Conservation (phyloP, 2,797 vertebrate species). For the Crax fasciolata region DNA sequence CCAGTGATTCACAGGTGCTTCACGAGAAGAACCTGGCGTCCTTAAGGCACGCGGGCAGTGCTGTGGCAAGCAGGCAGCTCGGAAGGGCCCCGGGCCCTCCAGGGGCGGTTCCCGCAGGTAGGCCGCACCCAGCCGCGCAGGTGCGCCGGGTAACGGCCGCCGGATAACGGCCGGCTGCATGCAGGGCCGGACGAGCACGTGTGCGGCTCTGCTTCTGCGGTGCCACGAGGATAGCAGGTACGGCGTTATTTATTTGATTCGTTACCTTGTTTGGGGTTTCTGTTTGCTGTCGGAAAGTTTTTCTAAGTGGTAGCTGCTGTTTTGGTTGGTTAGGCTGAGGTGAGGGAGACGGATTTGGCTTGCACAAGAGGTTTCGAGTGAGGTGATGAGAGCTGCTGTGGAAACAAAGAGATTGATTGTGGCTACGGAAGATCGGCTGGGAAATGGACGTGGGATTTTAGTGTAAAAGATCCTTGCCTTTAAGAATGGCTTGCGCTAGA, state of each 20-base stretch:
- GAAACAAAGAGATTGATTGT: neutral
- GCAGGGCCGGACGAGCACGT: fast-evolving
- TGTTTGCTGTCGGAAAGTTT: neutral
- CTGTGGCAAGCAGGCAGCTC: neutral
- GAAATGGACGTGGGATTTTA: neutral
- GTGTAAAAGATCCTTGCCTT: neutral
- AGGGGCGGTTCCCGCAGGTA: too few relatives aligned
- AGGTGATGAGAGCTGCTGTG: neutral
- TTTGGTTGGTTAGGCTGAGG: fast-evolving
- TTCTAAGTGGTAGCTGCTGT: fast-evolving
- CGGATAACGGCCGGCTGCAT: too few relatives aligned
- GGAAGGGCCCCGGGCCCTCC: neutral
- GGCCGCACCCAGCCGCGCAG: neutral
- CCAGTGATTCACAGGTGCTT: neutral
- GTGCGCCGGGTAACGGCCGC: neutral
- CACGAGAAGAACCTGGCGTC: neutral
- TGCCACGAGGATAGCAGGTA: fast-evolving
- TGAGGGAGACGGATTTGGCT: neutral
- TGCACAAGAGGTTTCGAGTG: neutral
- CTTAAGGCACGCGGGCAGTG: neutral
- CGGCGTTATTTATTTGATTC: fast-evolving
- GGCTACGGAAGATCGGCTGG: neutral
- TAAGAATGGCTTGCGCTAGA: neutral
- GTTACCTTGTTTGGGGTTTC: fast-evolving
- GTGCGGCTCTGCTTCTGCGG: neutral